Conservation (phyloP, 2,113 vertebrate genomes). For the Uria lomvia region DNA sequence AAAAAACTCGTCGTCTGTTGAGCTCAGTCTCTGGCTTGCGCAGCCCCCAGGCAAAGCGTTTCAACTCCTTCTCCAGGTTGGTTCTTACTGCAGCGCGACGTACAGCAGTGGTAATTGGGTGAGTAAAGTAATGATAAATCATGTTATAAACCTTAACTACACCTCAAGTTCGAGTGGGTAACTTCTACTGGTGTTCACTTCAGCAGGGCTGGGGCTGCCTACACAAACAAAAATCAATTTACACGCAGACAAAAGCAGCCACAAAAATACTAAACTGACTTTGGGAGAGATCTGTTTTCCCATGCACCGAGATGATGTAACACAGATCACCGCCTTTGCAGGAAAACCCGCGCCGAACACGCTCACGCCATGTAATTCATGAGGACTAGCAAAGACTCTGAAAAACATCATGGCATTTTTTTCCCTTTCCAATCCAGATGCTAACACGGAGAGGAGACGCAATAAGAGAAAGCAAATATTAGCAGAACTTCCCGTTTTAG, state of each 20-base stretch:
- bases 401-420: accelerated
- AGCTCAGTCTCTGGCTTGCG: accelerated
- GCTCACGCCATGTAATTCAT: accelerated
- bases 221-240: neutral
- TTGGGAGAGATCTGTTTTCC: neutral
- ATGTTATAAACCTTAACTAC: neutral
- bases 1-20: accelerated
- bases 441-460: neutral
- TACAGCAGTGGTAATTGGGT: neutral
- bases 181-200: neutral
- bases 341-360: neutral
- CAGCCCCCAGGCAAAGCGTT: neutral
- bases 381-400: accelerated
- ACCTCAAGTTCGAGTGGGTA: neutral
- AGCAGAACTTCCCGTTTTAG: neutral
- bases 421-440: neutral
- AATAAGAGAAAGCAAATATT: neutral
- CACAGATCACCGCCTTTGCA: neutral
- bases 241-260: neutral
- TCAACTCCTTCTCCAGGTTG: accelerated
- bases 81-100: accelerated
- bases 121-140: neutral
- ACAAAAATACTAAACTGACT: accelerated
- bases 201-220: neutral
- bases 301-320: accelerated